These are phyloP conservation scores for Nesogale talazaci DNA, from an alignment of 2,113 vertebrate species.

Conservation along the genomic window DNA sequence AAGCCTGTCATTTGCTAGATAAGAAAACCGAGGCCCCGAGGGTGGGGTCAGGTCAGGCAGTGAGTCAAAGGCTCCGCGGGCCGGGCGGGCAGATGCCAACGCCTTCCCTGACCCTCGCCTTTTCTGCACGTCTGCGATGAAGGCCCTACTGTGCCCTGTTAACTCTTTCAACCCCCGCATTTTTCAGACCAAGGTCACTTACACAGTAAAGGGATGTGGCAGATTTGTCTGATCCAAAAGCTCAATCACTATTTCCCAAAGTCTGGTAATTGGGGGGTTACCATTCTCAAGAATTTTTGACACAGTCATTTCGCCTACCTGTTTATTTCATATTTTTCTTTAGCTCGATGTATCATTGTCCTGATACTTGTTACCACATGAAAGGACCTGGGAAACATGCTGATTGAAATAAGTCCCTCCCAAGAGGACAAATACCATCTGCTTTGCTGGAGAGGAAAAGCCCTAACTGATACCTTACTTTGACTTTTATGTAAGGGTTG, in stretches of 20 bases:
- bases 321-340: conserved; percentile 23
- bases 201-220: not conserved
- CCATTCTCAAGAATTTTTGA: conserved; percentile 10
- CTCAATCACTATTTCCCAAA: not conserved
- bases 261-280: not conserved
- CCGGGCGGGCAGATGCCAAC: not conserved
- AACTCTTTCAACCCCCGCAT: not conserved
- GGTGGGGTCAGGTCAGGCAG: conserved; percentile 13
- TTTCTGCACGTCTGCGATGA: not conserved
- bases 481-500: not conserved
- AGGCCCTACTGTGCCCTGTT: not conserved
- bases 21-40: conserved; percentile 59
- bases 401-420: not conserved
- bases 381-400: not conserved
- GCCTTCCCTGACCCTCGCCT: not conserved
- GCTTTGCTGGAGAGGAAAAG: not conserved
- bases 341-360: not conserved
- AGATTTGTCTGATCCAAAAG: not conserved
- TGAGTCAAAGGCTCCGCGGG: conserved; percentile 50
- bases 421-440: not conserved
- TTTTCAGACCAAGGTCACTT: not conserved
- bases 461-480: not conserved
- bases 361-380: not conserved
- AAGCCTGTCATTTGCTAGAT: conserved; percentile 57
- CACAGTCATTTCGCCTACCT: conserved; percentile 9